Evolutionary conservation across 2,113 vertebrate genomes (phyloP), one percentile per base, ranked within the genome.

Genomic region (Spermophilus dauricus): DNA sequence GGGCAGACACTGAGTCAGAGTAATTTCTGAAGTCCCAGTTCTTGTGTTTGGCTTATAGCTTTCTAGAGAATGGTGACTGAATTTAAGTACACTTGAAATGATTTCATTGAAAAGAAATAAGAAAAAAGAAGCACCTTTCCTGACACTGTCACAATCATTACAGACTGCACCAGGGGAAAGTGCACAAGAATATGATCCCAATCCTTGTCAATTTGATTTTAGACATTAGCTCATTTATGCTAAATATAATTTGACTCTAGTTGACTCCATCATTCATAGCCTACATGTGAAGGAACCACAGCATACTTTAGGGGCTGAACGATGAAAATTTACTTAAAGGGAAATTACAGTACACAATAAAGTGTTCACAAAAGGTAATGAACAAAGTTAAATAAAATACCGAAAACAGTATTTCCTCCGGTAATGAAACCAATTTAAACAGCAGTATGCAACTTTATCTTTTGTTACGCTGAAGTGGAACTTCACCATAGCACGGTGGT

Each of bases 231-330:
- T 77, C 78, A 95, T 63, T 81, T 72, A 90, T 48, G 81, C 91
- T 48, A 95, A 89, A 90, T 90, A 37, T 51, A 84, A 87, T 28
- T 39, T 70, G 93, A 97, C 86, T 94, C 80, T 70, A 80, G 80
- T 53, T 83, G 84, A 96, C 61, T 80, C 72, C 48, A 96, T 93
- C 73, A 85, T 87, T 96, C 61, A 65, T 63, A 96, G 96, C 56
- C 56, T 80, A 24, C 28, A 45, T n/a, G 73, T 93, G 81, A 94
- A 96, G 91, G 90, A 90, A 91, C 48, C 51, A 91, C 30, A 78
- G 28, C 8, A n/a, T 30, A 63, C 0, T 1, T 91, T 65, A 91
- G n/a, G 8, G 89, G 67, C 75, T 77, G 39, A 85, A 85, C 56
- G 63, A 80, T 37, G 34, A 82, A 93, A 80, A 61, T 56, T 63